Evolutionary conservation across 2,888 invertebrate species (phyloP), one percentile per base, ranked within the genome.

Genomic region (Drosophila kanekoi): DNA sequence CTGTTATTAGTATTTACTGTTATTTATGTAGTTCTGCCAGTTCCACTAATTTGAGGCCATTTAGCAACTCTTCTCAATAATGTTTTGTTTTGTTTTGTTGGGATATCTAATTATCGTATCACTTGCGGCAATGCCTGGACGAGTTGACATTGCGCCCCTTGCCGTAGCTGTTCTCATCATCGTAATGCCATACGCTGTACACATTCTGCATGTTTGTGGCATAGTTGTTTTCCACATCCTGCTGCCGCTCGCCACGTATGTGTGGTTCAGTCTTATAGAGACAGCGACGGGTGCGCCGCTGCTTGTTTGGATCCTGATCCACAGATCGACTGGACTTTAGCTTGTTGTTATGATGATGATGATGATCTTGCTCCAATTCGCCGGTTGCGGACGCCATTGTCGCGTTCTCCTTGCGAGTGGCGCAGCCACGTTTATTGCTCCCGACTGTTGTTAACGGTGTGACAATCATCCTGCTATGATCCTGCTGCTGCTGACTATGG

Each of bases 241-340:
- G 77, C 28, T 28, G 28, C 8, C 28, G 28, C 11, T 61, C 70
- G 58, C 75, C 78, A 60, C 51, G 70, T 47, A 72, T 60, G 52
- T 62, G 64, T 72, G 72, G 33, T 73, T 90, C 92, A 92, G 91
- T 91, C 91, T 92, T 91, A 73, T 89, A 79, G 48, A 91, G 81
- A 71, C 90, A 87, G 70, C 91, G 91, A 59, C 91, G 88, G 4
- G 91, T 85, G 18, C 90, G 90, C 54, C 91, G 90, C 74, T 89
- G 85, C 74, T 74, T 73, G 58, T 72, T 59, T 71, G 74, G 61
- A 51, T 62, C 62, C 54, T 61, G 23, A 23, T 23, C 66, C 57
- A 60, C 69, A 54, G 62, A 35, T 16, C 64, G 72, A 57, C 59
- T 67, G 13, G 79, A 58, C 52, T 86, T 83, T 18, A 51, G 56